Evolutionary conservation across 2,113 vertebrate genomes (phyloP).

Genomic region (Hypanus sabinus): DNA sequence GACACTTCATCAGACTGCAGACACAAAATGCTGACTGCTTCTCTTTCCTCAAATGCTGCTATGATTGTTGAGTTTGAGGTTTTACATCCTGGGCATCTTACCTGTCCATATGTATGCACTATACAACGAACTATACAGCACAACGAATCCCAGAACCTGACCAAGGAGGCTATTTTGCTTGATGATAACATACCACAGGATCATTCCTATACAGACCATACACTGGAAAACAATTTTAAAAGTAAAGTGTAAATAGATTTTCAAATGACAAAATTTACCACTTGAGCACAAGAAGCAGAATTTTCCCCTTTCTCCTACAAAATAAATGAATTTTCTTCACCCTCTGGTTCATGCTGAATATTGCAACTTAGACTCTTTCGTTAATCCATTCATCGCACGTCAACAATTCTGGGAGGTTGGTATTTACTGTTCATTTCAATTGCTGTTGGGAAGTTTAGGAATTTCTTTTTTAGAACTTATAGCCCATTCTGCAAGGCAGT

Average conservation of each 20-base stretch:
- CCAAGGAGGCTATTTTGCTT: slow-evolving; percentile 63
- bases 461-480: neutral
- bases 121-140: slow-evolving; percentile 81
- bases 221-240: slow-evolving; percentile 56
- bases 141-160: slow-evolving; percentile 76
- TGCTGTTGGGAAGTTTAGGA: neutral
- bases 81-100: slow-evolving; percentile 47
- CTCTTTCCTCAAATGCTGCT: no score
- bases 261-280: neutral
- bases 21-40: no score
- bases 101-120: slow-evolving; percentile 91
- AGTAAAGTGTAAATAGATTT: neutral
- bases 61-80: no score
- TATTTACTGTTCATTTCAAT: neutral
- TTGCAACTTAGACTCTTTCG: neutral
- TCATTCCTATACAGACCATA: slow-evolving; percentile 80
- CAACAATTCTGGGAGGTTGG: neutral
- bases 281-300: neutral
- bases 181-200: slow-evolving; percentile 80
- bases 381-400: neutral
- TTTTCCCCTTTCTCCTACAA: neutral
- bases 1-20: no score
- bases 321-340: neutral
- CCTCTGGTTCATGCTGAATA: neutral
- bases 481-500: neutral